These are phyloP conservation scores for Sycophila sp. DNA, from an alignment of 1,140 invertebrate genomes.

Conservation along the genomic window DNA sequence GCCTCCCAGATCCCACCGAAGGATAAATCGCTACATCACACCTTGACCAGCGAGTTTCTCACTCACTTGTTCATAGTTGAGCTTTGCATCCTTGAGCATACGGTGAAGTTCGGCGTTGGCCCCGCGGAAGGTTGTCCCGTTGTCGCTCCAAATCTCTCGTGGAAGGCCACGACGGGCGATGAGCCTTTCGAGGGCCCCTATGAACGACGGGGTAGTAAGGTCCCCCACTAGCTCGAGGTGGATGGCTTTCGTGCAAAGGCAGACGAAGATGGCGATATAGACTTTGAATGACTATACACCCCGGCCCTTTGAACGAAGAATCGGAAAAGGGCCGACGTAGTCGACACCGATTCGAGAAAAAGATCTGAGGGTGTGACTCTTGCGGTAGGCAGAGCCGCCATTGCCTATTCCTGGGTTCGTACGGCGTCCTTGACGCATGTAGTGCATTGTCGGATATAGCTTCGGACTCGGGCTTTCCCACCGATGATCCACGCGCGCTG, in stretches of 20 bases:
- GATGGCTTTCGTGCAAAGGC: too few species aligned
- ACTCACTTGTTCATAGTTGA: neutral
- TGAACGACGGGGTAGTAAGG: too few species aligned
- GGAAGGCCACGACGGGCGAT: neutral
- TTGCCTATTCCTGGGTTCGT: neutral
- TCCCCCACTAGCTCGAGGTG: too few species aligned
- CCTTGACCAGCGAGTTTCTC: neutral
- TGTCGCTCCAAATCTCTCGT: constrained; percentile 1
- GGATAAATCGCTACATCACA: neutral
- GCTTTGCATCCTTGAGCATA: neutral
- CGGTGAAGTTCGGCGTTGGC: constrained; percentile 11
- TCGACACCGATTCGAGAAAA: too few species aligned
- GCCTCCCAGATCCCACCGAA: constrained; percentile 9
- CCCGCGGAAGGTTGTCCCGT: constrained; percentile 10
- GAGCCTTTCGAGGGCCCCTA: too few species aligned
- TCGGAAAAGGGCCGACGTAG: too few species aligned
- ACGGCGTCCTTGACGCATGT: neutral
- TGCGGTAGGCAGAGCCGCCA: neutral
- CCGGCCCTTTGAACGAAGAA: too few species aligned
- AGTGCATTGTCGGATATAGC: neutral
- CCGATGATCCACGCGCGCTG: neutral
- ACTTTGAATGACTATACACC: too few species aligned
- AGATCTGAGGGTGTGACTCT: too few species aligned
- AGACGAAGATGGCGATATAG: too few species aligned
- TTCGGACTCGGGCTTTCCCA: neutral